Evolutionary conservation across 2,113 vertebrate species (phyloP), one percentile per base, ranked within the genome.

Genomic region (Saccopteryx leptura): DNA sequence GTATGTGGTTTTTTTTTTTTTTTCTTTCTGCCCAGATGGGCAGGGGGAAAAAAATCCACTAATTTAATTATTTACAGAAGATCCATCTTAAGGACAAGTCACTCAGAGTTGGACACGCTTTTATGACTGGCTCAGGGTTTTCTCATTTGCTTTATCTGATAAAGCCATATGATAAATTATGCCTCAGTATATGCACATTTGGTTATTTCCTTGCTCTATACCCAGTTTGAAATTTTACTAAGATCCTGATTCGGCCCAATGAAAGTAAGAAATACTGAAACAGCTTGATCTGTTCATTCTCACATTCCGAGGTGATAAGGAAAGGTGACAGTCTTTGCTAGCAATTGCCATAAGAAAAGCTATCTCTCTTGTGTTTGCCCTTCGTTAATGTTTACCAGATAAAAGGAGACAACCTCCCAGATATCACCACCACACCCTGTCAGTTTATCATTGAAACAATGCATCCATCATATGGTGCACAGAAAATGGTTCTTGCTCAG

Each of bases 41-140:
- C 63, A 96, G 58, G 18, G 60, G 39, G 28, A 81, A 90, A 94
- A 81, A 82, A 89, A 81, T 58, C 48, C 68, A 89, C 94, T 98
- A 96, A 98, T 97, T 98, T 97, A 97, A 98, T 98, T 98, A 97
- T 97, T 98, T 98, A 96, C 90, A 83, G 97, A 97, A 96, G 94
- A 97, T 98, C 92, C 94, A 81, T 98, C 97, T 97, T 97, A 96
- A 96, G 88, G 92, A 95, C 86, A 90, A 93, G 95, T 93, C 96
- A 95, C 86, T 97, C 91, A 81, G 95, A 91, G 92, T 96, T 98
- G 96, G 93, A 97, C 97, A 95, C 88, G 72, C 91, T 97, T 97
- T 98, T 33, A 12, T 72, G 93, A 88, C 96, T 96, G 80, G 52
- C 88, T 90, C 33, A 61, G 91, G 86, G 76, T 97, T 98, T 97